phyloP scores from a whole-genome alignment of 2,888 invertebrate species.

The Cloeon dipterum region DNA sequence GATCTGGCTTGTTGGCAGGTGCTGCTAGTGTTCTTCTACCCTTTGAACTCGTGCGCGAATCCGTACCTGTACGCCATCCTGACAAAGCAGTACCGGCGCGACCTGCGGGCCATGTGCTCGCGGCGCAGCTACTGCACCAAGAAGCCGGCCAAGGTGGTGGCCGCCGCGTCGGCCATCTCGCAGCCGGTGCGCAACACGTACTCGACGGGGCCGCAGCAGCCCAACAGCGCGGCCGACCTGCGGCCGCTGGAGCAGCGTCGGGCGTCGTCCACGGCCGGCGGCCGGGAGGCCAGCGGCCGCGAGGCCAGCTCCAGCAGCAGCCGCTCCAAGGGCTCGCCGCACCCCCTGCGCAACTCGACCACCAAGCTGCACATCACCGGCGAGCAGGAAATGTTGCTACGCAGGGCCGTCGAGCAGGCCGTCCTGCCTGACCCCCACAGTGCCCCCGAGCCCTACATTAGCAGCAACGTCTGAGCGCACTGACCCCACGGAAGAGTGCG shows the following conservation, averaged over 20 bases:
- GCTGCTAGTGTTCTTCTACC: constrained; percentile 72
- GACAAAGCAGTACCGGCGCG: constrained; percentile 65
- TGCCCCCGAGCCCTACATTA: too few species aligned
- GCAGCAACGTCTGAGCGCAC: too few species aligned
- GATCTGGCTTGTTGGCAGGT: too few species aligned
- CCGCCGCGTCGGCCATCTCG: background rate
- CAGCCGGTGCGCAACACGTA: background rate
- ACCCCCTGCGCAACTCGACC: constrained; percentile 8
- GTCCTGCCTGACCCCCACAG: too few species aligned
- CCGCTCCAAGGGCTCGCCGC: constrained; percentile 7
- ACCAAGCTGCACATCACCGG: constrained; percentile 7
- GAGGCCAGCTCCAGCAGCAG: background rate
- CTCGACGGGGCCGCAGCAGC: background rate
- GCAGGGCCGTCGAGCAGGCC: constrained; percentile 6
- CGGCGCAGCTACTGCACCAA: constrained; percentile 16
- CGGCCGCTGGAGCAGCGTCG: background rate
- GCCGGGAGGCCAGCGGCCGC: background rate
- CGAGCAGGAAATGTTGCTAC: constrained; percentile 8
- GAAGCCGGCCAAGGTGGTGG: background rate
- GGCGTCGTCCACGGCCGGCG: background rate
- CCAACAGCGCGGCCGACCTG: background rate
- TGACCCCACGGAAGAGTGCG: too few species aligned
- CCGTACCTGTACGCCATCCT: constrained; percentile 80
- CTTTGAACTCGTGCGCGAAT: constrained; percentile 77
- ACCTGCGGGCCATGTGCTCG: constrained; percentile 40